Percentiles rank a stretch among this genome's conserved stretches.
These are phyloP conservation scores for Caracal caracal DNA, from an alignment of 2,113 vertebrate species.

Conservation along the genomic window DNA sequence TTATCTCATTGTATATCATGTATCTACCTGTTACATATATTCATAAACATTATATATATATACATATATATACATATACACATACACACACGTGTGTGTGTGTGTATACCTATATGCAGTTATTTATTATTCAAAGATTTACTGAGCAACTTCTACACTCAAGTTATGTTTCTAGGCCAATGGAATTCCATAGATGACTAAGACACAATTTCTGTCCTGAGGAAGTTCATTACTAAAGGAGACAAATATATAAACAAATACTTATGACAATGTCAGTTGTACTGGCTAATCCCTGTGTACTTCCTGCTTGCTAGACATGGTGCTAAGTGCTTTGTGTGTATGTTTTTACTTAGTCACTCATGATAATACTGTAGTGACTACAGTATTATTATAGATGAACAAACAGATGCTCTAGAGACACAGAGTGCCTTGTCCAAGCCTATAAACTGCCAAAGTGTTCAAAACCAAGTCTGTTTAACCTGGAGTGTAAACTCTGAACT, in stretches of 20 bases:
- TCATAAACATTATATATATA: not conserved
- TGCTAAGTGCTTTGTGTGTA: not conserved
- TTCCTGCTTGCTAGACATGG: not conserved
- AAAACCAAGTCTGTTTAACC: not conserved
- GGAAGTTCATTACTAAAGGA: not conserved
- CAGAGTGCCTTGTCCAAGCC: not conserved
- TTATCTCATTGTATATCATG: not conserved
- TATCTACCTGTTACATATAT: not conserved
- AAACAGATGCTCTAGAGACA: not conserved
- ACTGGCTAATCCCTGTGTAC: not conserved
- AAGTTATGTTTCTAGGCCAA: not conserved
- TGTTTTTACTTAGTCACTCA: not conserved
- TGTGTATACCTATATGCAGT: not conserved
- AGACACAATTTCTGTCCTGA: not conserved
- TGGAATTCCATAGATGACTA: not conserved
- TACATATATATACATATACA: no score
- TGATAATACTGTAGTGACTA: not conserved
- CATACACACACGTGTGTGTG: no score
- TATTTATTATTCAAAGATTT: not conserved
- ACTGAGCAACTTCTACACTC: not conserved
- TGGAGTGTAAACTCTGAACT: not conserved
- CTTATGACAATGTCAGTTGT: not conserved
- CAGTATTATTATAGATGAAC: not conserved
- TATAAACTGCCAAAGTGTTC: not conserved
- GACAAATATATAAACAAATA: not conserved